phyloP scores from a whole-genome alignment of 2,797 vertebrate species.

The Euthynnus affinis region DNA sequence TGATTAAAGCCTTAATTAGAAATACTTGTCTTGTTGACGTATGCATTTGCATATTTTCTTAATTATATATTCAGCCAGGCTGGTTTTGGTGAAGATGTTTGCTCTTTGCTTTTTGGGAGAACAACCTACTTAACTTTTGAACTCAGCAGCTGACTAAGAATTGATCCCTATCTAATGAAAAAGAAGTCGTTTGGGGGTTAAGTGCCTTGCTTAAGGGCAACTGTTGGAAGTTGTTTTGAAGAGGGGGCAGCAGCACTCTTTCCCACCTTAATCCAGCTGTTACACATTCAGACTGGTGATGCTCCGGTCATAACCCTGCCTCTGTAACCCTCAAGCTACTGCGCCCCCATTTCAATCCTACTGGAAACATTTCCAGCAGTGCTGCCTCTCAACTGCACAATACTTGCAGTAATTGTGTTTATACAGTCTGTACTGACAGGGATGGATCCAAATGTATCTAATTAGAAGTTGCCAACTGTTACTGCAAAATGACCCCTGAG shows the following conservation, averaged over 20 bases:
- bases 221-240: neutral
- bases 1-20: conserved; percentile 18
- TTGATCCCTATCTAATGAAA: no score
- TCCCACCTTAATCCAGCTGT: conserved; percentile 21
- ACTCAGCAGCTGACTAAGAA: neutral
- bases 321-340: conserved; percentile 19
- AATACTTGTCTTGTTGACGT: neutral
- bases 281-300: conserved; percentile 8
- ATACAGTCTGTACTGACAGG: conserved; percentile 6
- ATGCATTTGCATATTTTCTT: conserved; percentile 7
- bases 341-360: neutral
- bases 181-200: neutral
- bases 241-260: neutral
- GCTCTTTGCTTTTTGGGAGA: neutral
- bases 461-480: conserved; percentile 46
- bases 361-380: neutral
- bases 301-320: neutral
- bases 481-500: neutral
- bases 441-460: conserved; percentile 38
- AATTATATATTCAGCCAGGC: neutral
- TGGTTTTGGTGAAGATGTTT: neutral
- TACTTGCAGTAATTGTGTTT: neutral
- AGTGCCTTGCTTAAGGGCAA: conserved; percentile 15
- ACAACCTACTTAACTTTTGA: neutral
- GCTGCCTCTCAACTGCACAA: neutral